phyloP scores from a whole-genome alignment of 2,888 invertebrate species.

The Apodemia hepburni region DNA sequence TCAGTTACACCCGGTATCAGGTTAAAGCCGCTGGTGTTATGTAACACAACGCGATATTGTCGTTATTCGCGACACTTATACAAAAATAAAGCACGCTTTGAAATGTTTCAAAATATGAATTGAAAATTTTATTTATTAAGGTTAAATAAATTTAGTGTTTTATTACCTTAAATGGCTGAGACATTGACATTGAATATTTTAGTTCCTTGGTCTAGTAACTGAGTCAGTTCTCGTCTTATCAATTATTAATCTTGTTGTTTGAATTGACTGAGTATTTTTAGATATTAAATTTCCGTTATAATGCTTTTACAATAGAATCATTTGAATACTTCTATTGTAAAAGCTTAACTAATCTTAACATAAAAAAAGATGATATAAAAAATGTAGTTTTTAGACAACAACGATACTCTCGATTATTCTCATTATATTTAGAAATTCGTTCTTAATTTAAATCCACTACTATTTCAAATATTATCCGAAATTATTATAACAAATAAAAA shows the following conservation, averaged over 20 bases:
- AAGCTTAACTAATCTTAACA: no score
- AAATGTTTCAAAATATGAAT: not conserved
- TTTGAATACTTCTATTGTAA: no score
- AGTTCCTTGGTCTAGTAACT: not conserved
- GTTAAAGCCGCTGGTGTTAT: slow-evolving; percentile 16
- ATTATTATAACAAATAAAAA: no score
- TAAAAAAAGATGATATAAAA: no score
- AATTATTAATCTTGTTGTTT: slow-evolving; percentile 7
- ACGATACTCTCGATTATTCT: no score
- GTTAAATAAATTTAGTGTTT: not conserved
- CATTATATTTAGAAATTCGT: no score
- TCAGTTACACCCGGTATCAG: slow-evolving; percentile 16
- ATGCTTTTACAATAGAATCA: no score
- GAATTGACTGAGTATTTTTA: slow-evolving; percentile 4
- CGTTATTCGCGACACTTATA: not conserved
- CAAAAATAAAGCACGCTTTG: not conserved
- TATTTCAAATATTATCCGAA: no score
- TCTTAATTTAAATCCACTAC: no score
- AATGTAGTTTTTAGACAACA: no score
- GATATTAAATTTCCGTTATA: not conserved
- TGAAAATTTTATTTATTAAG: not conserved
- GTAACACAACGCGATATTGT: slow-evolving; percentile 12
- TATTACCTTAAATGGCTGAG: not conserved
- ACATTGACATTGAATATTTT: slow-evolving; percentile 6
- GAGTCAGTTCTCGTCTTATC: slow-evolving; percentile 5